Evolutionary conservation across 2,113 vertebrate species (phyloP), one percentile per base, ranked within the genome.

Genomic region (Rattus rattus): DNA sequence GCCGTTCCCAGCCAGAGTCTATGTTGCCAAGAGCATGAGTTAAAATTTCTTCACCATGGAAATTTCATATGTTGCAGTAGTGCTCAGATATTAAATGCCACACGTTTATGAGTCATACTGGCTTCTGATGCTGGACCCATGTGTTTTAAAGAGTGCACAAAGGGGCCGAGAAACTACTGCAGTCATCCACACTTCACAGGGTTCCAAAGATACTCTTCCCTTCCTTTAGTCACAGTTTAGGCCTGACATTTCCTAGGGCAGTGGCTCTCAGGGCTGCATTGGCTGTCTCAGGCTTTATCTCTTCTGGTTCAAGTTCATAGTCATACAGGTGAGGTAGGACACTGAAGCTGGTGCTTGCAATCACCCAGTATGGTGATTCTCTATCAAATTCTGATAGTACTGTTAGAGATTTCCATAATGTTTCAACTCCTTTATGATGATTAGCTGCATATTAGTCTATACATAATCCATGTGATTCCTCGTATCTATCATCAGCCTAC

Each of bases 81-180:
- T 47, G 56, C 54, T 77, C 89, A 33, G 56, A 65, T 94, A 47
- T 67, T 76, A 91, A 93, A 77, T 67, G n/a, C 47, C 80, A 88
- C 69, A 36, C 85, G 26, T 39, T 36, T 61, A 11, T 59, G 59
- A 86, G 47, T 88, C 85, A 69, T 24, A 39, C 49, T 85, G 17
- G 20, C 24, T 81, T 96, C 88, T 85, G 54, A 79, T 56, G 91
- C n/a, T 76, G 75, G 52, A 92, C 43, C 5, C 10, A 43, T 28
- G 11, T 69, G 43, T 33, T 20, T 73, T 7, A 4, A 36, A 61
- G 3, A 70, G 7, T 63, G 52, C 2, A 28, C 33, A 91, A 24
- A 61, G 7, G 67, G 13, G 5, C 36, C 73, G 63, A 93, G 14
- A 79, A 94, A 36, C 2, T 11, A 65, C 8, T 59, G 5, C 6